Base-by-base conservation (phyloP, 1,140 invertebrate species). In the Panulirus ornatus region DNA sequence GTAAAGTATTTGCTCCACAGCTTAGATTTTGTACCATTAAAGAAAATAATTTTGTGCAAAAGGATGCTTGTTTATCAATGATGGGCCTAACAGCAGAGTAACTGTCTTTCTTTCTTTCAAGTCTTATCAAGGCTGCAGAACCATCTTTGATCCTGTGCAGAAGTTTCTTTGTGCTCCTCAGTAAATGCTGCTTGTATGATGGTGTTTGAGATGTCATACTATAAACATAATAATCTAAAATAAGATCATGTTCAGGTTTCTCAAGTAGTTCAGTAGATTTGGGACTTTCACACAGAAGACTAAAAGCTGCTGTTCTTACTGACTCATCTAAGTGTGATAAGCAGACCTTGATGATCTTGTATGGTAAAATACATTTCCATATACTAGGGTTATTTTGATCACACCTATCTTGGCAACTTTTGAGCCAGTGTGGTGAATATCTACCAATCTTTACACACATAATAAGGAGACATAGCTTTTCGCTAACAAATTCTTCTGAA, bases 151-250 rank as follows among this genome's bases (percentile, higher is more conserved):
- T 91, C 91, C 94, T 93, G 22, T 75, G 91, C 1, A 94, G 91
- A 91, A 95, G 94, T 93, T 94, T 95, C 92, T 95, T 95, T 9
- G 94, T 85, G 27, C 93, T 93, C 36, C 94, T 92, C 1, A 94
- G 73, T 47, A 95, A 91, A 66, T 94, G 93, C 92, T 95, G 95
- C 89, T 94, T 93, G 91, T 95, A 95, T 5, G 94, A 93, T 0
- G 97, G 95, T 42, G 95, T 95, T 93, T 97, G 96, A 92, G 95
- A 96, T 92, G 96, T 96, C 30, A 96, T 94, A 94, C 98, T 98
- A 92, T 96, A 95, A 22, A 94, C 93, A 34, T 97, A 93, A 94
- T 96, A 97, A 40, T 93, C 93, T n/a, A 95, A 92, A 47, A 98
- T 94, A n/a, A 96, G 94, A 19, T 95, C 93, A 27, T 97, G 94